These are phyloP conservation scores for Melospiza melodia DNA, from an alignment of 2,113 vertebrate genomes.

Conservation along the genomic window DNA sequence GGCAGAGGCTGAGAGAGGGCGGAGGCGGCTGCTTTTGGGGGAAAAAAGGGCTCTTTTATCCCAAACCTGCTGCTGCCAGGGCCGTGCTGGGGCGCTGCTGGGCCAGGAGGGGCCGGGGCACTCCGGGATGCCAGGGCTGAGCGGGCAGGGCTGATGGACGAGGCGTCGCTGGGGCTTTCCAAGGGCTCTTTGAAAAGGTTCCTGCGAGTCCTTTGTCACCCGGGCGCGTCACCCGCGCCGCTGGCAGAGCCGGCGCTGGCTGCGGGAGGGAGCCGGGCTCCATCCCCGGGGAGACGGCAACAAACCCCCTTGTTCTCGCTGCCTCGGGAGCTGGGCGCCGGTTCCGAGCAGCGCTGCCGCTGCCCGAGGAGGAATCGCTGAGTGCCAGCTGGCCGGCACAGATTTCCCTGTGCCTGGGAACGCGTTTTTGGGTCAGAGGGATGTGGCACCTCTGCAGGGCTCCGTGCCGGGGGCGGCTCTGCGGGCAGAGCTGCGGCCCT, in stretches of 20 bases:
- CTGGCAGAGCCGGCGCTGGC: neutral
- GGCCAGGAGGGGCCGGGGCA: neutral
- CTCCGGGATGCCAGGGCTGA: neutral
- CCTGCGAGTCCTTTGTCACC: constrained; percentile 11
- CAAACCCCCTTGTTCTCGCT: neutral
- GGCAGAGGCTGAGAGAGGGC: neutral
- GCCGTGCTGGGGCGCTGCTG: neutral
- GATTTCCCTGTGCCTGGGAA: neutral
- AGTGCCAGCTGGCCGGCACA: neutral
- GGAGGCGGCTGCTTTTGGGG: neutral
- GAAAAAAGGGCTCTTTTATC: neutral
- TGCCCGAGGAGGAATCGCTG: neutral
- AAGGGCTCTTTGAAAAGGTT: constrained; percentile 13
- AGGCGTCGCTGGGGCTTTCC: neutral
- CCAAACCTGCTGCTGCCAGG: neutral
- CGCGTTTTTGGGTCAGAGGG: neutral
- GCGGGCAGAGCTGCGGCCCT: neutral
- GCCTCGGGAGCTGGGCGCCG: neutral
- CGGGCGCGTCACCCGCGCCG: neutral
- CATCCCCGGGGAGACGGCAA: neutral
- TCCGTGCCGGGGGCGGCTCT: neutral
- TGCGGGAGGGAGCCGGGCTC: neutral
- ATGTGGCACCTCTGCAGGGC: neutral
- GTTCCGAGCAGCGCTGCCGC: neutral
- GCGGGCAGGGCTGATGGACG: neutral